These are phyloP conservation scores for Embidobia sp. DNA, from an alignment of 2,888 invertebrate genomes.

Conservation along the genomic window DNA sequence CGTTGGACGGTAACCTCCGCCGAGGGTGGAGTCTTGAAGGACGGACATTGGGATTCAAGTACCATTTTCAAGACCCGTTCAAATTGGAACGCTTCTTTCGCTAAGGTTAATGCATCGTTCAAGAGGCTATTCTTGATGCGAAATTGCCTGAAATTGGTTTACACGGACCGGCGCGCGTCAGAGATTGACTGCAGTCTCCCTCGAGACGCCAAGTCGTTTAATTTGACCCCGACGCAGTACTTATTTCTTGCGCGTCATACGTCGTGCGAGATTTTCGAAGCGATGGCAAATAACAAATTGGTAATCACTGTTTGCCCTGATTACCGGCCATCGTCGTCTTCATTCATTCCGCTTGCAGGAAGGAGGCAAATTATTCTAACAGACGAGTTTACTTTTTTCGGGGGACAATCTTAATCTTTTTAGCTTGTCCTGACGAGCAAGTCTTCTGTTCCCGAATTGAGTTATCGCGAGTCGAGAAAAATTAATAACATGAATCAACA, in stretches of 20 bases:
- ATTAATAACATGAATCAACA: slow-evolving; percentile 80
- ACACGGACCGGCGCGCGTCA: slow-evolving; percentile 75
- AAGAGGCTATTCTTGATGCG: slow-evolving; percentile 81
- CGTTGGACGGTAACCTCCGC: slow-evolving; percentile 36
- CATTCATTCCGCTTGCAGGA: slow-evolving; percentile 1
- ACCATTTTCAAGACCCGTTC: slow-evolving; percentile 73
- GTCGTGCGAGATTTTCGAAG: neutral
- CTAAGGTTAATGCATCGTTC: slow-evolving; percentile 79
- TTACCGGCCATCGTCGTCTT: neutral
- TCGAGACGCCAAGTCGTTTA: slow-evolving; percentile 71
- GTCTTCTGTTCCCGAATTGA: slow-evolving; percentile 71
- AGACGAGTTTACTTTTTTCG: slow-evolving; percentile 9
- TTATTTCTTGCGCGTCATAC: slow-evolving; percentile 18
- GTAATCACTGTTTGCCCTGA: slow-evolving; percentile 29
- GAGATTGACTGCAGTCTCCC: slow-evolving; percentile 78
- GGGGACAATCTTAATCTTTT: slow-evolving; percentile 72
- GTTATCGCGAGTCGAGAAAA: slow-evolving; percentile 77
- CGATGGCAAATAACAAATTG: slow-evolving; percentile 27
- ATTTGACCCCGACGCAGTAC: slow-evolving; percentile 50
- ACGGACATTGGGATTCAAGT: slow-evolving; percentile 59
- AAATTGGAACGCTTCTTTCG: slow-evolving; percentile 79
- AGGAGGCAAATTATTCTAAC: slow-evolving; percentile 9
- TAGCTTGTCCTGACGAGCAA: slow-evolving; percentile 69
- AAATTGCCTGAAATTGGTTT: slow-evolving; percentile 82
- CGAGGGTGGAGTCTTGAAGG: slow-evolving; percentile 54